Evolutionary conservation across 2,797 vertebrate species (phyloP), one percentile per base, ranked within the genome.

Genomic region (Gadopsis bispinosus): DNA sequence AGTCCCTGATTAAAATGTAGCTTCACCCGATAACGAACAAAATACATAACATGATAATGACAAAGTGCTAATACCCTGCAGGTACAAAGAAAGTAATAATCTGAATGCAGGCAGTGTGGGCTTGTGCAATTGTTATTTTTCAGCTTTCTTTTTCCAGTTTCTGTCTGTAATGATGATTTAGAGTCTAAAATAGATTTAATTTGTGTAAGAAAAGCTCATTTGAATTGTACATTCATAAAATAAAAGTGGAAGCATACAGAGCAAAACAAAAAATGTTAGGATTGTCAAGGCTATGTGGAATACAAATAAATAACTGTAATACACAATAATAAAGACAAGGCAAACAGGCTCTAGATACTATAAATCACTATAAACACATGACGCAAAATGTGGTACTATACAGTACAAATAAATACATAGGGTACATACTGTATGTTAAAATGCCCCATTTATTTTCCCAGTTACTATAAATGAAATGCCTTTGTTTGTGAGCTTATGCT

Each of bases 111-210:
- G 26, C 29, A 64, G 3, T 48, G 43, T 47, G 26, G 10, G 6
- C 37, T 17, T 31, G 4, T 13, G 22, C 10, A 7, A 31, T 12
- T 20, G 41, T 33, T 33, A 4, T 17, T 17, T 31, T 55, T 26
- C 26, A 20, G 29, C 13, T 35, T n/a, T n/a, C 4, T 51, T 39
- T 41, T 17, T 29, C 11, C 5, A 17, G 5, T 4, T n/a, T n/a
- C 47, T 33, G 7, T 16, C 39, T 45, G 19, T n/a, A n/a, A 22
- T 51, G 4, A 48, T 58, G 31, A 39, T 48, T 74, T 66, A 26
- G 50, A 54, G 37, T 19, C 37, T n/a, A 7, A 63, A 73, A 19
- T 22, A 45, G 39, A 64, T 63, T 64, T 63, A 3, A 72, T 41
- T 61, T 11, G 29, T 22, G 45, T 66, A 37, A 51, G 64, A 22